Base-by-base conservation (phyloP, 2,888 invertebrate species). In the Corythucha ciliata region DNA sequence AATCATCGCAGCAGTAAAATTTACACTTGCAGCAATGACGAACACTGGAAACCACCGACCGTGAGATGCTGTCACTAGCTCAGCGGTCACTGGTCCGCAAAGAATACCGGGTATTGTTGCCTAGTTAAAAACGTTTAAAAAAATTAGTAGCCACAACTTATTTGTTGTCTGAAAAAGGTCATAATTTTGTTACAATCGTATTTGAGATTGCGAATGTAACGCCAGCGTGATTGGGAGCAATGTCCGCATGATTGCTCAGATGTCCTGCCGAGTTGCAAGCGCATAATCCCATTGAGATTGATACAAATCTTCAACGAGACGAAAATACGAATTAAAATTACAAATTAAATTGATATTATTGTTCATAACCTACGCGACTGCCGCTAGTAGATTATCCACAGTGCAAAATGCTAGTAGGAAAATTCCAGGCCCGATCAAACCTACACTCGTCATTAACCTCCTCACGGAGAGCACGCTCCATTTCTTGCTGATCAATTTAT, bases 181-280 rank as follows among this genome's bases (percentile, higher is more conserved):
- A 29, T 8, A 29, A 29, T n/a, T 29, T n/a, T 48, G 73, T 70
- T 66, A 78, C 79, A 59, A 83, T 71, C 6, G 83, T 83, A 64
- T 83, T 83, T 32, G 82, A 81, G 57, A 83, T 77, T 25, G 83
- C 82, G 67, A 83, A 83, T 16, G 83, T 82, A 47, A 81, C 76
- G 22, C 82, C 83, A 2, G 83, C 82, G 67, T 83, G 79, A 68
- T 81, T 81, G 1, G 83, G 83, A 1, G 83, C 83, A 22, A 84
- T 74, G 63, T 84, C 84, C 4, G 82, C 81, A 65, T 84, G 83
- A 65, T 84, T 84, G 63, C 80, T 80, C 27, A 83, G 69, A 67
- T 83, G 83, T 14, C 83, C 83, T 12, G 82, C 79, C 27, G 82
- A 81, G 65, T 83, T 83, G 63, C 80, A 80, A 1, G 83, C 81